phyloP scores from a whole-genome alignment of 2,888 invertebrate species.

The Synanthedon myopaeformis region DNA sequence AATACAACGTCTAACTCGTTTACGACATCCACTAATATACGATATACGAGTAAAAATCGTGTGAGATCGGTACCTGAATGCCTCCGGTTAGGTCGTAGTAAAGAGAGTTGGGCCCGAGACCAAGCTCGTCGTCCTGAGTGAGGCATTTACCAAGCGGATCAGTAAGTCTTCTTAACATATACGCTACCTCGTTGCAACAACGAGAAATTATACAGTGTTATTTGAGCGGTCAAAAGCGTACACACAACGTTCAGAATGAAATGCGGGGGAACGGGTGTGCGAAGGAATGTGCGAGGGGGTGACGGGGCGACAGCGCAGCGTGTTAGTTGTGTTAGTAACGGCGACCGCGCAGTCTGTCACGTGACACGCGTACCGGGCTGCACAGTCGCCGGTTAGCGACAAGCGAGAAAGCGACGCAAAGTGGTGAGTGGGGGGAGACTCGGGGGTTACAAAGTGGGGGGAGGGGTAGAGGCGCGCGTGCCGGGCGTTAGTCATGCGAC shows the following conservation, averaged over 20 bases:
- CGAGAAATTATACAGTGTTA: conserved; percentile 40
- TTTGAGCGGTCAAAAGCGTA: conserved; percentile 37
- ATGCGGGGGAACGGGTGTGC: neutral
- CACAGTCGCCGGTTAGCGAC: conserved; percentile 24
- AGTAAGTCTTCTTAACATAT: conserved; percentile 60
- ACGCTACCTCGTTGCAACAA: conserved; percentile 56
- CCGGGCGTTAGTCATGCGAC: conserved; percentile 6
- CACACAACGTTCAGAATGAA: conserved; percentile 11
- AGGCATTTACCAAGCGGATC: conserved; percentile 66
- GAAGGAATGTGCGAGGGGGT: neutral
- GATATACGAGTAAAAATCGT: neutral
- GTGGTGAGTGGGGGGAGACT: conserved; percentile 7
- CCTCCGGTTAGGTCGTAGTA: conserved; percentile 69
- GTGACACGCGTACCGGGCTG: too few relatives aligned
- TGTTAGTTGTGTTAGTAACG: conserved; percentile 20
- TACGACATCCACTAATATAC: neutral
- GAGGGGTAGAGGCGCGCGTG: conserved; percentile 7
- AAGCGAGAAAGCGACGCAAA: conserved; percentile 7
- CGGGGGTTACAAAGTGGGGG: conserved; percentile 2
- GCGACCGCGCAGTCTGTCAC: too few relatives aligned
- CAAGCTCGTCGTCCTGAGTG: conserved; percentile 68
- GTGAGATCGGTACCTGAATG: conserved; percentile 60
- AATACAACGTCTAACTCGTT: too few relatives aligned
- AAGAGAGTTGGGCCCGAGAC: conserved; percentile 65
- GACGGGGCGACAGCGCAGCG: conserved; percentile 19